Evolutionary conservation across 2,888 invertebrate genomes (phyloP).

Genomic region (Lordiphosa fenestrarum): DNA sequence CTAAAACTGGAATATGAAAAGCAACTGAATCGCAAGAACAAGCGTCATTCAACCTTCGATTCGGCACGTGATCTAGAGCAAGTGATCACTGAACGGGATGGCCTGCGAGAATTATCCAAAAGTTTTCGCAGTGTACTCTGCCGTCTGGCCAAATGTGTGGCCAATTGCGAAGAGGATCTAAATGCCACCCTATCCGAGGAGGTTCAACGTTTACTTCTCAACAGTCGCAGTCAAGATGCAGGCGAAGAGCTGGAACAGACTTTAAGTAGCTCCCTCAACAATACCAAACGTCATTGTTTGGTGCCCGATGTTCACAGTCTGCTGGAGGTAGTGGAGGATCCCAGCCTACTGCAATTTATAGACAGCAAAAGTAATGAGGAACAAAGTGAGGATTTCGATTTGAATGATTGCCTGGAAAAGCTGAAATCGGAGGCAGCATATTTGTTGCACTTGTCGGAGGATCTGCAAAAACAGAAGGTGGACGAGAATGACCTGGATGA

Average conservation of each 20-base stretch:
- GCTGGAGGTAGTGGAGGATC: constrained; percentile 84
- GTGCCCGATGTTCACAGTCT: constrained; percentile 85
- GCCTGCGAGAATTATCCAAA: constrained; percentile 84
- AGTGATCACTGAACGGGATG: constrained; percentile 82
- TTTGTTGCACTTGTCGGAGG: constrained; percentile 84
- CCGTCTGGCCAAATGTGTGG: constrained; percentile 87
- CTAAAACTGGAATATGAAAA: constrained; percentile 79
- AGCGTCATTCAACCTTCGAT: constrained; percentile 79
- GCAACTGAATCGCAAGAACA: constrained; percentile 79
- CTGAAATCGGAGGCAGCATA: constrained; percentile 87
- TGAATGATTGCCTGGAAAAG: constrained; percentile 85
- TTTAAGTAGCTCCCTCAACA: constrained; percentile 59
- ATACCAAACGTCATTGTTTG: constrained; percentile 84
- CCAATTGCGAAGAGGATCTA: constrained; percentile 88
- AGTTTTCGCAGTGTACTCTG: constrained; percentile 85
- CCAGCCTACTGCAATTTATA: constrained; percentile 82
- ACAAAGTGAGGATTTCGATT: constrained; percentile 81
- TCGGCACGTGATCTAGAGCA: constrained; percentile 77
- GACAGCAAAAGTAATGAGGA: constrained; percentile 82
- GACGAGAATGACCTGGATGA: constrained; percentile 62
- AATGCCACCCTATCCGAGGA: constrained; percentile 87
- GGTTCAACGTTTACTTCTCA: constrained; percentile 62
- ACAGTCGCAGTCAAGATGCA: constrained; percentile 66
- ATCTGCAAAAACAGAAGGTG: constrained; percentile 56
- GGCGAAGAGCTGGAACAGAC: constrained; percentile 62